These are phyloP conservation scores for Manis pentadactyla DNA, from an alignment of 2,797 vertebrate genomes.

Conservation along the genomic window DNA sequence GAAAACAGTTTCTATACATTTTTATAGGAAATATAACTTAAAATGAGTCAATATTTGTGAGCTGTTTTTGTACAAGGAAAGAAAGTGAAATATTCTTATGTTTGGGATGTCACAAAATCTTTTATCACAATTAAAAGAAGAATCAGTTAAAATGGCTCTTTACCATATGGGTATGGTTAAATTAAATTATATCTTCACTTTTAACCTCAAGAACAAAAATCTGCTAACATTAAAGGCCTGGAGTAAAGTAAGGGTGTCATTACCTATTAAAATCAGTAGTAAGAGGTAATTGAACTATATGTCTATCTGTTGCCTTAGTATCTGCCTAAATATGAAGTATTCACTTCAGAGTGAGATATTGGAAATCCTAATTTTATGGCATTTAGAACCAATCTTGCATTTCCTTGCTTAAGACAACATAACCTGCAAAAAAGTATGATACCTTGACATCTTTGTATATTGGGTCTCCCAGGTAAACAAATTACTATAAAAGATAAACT, in stretches of 20 bases:
- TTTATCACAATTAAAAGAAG: neutral
- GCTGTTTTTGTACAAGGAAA: neutral
- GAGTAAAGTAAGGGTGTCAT: neutral
- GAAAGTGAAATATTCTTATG: neutral
- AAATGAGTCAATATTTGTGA: neutral
- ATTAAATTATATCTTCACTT: neutral
- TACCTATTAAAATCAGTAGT: neutral
- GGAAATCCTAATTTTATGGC: neutral
- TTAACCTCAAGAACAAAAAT: neutral
- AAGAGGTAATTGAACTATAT: neutral
- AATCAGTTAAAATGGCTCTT: conserved; percentile 9
- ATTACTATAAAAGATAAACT: neutral
- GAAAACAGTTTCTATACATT: neutral
- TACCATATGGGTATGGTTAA: neutral
- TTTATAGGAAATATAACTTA: neutral
- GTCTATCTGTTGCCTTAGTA: neutral
- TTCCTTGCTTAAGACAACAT: conserved; percentile 7
- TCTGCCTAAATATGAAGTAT: conserved; percentile 28
- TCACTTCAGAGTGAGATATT: neutral
- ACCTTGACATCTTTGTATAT: neutral
- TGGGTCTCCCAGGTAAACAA: neutral
- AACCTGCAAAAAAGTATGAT: neutral
- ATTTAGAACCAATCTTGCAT: neutral
- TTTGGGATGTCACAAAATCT: neutral
- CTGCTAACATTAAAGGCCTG: neutral